Evolutionary conservation across 2,113 vertebrate genomes (phyloP).

Genomic region (Stictonetta naevosa): DNA sequence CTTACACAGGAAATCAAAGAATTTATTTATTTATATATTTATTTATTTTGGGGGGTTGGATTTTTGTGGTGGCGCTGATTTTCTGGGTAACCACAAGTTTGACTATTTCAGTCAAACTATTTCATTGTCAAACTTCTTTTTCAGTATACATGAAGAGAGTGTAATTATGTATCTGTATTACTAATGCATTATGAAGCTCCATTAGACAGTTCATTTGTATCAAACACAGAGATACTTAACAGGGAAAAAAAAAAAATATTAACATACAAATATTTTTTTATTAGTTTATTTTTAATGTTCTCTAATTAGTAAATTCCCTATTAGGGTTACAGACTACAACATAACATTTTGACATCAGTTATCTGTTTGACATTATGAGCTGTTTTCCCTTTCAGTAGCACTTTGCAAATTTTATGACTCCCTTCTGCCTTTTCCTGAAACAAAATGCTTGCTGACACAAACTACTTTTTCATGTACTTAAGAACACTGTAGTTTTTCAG

Average conservation of each 20-base stretch:
- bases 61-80: too few species aligned
- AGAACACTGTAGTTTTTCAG: conserved; percentile 24
- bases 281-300: background rate
- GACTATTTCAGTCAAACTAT: background rate
- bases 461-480: conserved; percentile 26
- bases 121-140: background rate
- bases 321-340: background rate
- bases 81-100: background rate
- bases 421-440: conserved; percentile 23
- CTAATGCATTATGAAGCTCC: background rate
- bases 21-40: background rate
- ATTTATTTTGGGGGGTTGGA: too few species aligned
- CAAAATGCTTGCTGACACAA: conserved; percentile 29
- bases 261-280: background rate
- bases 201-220: background rate
- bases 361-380: background rate
- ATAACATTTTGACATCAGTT: conserved; percentile 29
- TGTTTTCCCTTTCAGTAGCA: background rate
- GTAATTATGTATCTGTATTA: background rate
- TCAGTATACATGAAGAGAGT: background rate
- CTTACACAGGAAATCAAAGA: background rate
- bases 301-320: background rate
- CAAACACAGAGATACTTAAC: background rate
- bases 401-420: conserved; percentile 36
- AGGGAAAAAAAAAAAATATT: background rate